These are phyloP conservation scores for Sarcophaga peregrina DNA, from an alignment of 1,140 invertebrate species.

Conservation along the genomic window DNA sequence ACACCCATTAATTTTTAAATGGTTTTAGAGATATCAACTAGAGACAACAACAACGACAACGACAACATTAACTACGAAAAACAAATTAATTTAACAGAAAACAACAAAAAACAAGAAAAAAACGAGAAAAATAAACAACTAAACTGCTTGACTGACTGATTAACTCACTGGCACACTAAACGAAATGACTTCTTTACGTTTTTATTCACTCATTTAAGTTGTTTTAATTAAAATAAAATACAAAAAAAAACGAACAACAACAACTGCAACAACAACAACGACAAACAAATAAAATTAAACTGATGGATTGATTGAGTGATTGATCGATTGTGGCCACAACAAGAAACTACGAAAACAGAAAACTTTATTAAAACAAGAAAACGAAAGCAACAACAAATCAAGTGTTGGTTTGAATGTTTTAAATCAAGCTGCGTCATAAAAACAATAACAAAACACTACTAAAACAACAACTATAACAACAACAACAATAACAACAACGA, in stretches of 20 bases:
- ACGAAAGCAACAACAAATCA: background rate
- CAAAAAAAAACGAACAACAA: background rate
- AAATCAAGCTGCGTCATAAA: conserved; percentile 5
- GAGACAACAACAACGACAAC: too few relatives aligned
- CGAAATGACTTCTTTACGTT: background rate
- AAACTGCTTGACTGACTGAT: background rate
- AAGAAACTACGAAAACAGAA: background rate
- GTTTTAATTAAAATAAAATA: background rate
- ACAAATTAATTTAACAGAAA: conserved; percentile 10
- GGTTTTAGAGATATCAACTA: too few relatives aligned
- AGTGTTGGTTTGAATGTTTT: conserved; percentile 8
- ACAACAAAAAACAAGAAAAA: too few relatives aligned
- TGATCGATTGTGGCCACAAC: conserved; percentile 37
- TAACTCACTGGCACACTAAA: background rate
- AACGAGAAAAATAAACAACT: too few relatives aligned
- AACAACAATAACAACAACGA: background rate
- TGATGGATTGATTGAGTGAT: conserved; percentile 46
- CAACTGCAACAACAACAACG: too few relatives aligned
- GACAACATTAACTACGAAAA: background rate
- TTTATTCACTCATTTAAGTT: background rate
- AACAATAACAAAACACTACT: background rate
- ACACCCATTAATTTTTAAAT: background rate
- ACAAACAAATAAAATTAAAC: background rate
- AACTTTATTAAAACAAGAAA: background rate
- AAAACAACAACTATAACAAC: background rate